phyloP scores from a whole-genome alignment of 1,140 invertebrate species.

The Halictus rubicundus region DNA sequence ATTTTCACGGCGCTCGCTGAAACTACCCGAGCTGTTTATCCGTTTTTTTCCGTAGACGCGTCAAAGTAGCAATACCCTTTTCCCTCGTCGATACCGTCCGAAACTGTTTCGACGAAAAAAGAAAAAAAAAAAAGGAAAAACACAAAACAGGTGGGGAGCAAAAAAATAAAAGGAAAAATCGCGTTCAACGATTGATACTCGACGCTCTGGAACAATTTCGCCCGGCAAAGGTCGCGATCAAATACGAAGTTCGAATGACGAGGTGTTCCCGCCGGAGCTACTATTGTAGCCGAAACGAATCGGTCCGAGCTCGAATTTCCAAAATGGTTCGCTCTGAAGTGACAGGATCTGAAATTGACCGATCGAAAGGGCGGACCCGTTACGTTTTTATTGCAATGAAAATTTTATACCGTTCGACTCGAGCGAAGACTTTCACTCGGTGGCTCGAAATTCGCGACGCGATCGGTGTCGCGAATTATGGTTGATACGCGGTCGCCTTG shows the following conservation, averaged over 20 bases:
- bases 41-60: neutral
- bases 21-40: neutral
- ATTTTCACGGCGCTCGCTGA: slow-evolving; percentile 18
- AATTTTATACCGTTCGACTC: too few species aligned
- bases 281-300: neutral
- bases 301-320: neutral
- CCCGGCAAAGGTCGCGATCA: neutral
- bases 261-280: neutral
- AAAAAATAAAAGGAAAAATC: too few species aligned
- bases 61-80: too few species aligned
- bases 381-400: too few species aligned
- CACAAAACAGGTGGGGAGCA: too few species aligned
- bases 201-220: neutral
- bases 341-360: neutral
- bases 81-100: too few species aligned
- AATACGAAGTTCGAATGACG: neutral
- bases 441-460: too few species aligned
- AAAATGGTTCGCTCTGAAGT: neutral
- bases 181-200: neutral
- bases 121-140: too few species aligned
- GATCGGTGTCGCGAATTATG: neutral
- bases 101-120: too few species aligned
- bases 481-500: neutral
- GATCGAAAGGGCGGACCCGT: neutral
- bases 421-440: too few species aligned